phyloP scores from a whole-genome alignment of 2,797 vertebrate species.

The Labeo calbasu region DNA sequence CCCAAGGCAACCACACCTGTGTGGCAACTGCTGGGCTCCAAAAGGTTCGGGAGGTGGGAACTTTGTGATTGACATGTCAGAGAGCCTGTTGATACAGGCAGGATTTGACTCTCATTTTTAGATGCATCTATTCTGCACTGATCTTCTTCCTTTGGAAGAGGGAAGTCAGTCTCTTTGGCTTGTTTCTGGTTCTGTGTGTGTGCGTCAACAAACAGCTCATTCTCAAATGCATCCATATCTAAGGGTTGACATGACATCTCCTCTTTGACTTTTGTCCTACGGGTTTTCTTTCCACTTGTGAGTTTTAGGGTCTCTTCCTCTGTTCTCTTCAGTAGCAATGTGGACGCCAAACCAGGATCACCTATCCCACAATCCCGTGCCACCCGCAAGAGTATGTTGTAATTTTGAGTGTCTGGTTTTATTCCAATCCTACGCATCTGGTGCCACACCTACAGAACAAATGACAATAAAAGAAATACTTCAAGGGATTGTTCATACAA shows the following conservation, averaged over 20 bases:
- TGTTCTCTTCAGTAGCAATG: slow-evolving; percentile 73
- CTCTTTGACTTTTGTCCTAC: slow-evolving; percentile 24
- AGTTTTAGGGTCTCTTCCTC: slow-evolving; percentile 36
- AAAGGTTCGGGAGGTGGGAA: slow-evolving; percentile 77
- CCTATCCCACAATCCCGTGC: slow-evolving; percentile 91
- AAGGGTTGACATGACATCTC: slow-evolving; percentile 35
- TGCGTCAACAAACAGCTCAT: slow-evolving; percentile 74
- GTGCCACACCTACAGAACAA: slow-evolving; percentile 86
- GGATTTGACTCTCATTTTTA: slow-evolving; percentile 42
- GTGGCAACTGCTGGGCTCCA: slow-evolving; percentile 69
- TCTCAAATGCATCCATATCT: slow-evolving; percentile 83
- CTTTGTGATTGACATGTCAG: slow-evolving; percentile 21
- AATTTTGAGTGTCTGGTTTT: slow-evolving; percentile 77
- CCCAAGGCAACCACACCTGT: slow-evolving; percentile 79
- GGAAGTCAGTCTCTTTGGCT: background rate
- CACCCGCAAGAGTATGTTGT: slow-evolving; percentile 86
- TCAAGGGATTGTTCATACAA: background rate
- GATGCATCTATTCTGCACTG: background rate
- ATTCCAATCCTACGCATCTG: slow-evolving; percentile 87
- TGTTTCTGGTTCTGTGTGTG: background rate
- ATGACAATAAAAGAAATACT: background rate
- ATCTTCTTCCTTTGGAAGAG: slow-evolving; percentile 2
- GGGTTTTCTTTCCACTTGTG: slow-evolving; percentile 35
- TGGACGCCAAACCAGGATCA: slow-evolving; percentile 73
- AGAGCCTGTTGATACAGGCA: slow-evolving; percentile 36